These are phyloP conservation scores for Hypanus sabinus DNA, from an alignment of 2,113 vertebrate genomes.

Conservation along the genomic window DNA sequence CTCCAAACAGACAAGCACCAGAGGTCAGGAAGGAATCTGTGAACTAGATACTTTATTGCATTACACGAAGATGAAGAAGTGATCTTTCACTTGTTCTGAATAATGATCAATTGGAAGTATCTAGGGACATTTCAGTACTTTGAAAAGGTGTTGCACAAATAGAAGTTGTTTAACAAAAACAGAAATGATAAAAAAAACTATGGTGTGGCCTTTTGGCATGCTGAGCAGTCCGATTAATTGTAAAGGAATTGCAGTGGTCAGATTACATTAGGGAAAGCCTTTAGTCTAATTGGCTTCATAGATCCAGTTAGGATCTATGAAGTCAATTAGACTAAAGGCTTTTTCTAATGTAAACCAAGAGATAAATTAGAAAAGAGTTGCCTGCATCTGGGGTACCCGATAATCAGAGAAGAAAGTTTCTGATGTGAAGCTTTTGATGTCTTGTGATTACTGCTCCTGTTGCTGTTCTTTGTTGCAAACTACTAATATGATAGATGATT, in stretches of 20 bases:
- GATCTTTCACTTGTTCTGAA: too few species aligned
- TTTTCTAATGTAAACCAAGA: background rate
- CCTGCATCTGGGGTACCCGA: background rate
- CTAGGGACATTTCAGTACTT: background rate
- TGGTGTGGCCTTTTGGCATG: background rate
- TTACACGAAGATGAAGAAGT: too few species aligned
- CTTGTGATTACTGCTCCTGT: background rate
- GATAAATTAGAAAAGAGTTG: background rate
- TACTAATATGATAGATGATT: conserved; percentile 32
- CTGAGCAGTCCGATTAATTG: background rate
- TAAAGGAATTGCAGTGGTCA: background rate
- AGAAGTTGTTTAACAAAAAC: background rate
- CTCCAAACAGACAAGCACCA: too few species aligned
- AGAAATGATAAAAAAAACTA: background rate
- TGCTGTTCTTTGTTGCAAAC: background rate
- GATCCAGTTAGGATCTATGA: background rate
- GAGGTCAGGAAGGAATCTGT: too few species aligned
- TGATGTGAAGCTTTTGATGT: conserved; percentile 13
- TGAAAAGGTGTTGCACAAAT: background rate
- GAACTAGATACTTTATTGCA: too few species aligned
- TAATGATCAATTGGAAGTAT: background rate
- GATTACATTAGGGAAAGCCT: background rate
- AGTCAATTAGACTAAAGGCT: too few species aligned
- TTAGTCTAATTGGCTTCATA: background rate
- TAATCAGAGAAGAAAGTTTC: background rate